Evolutionary conservation across 2,797 vertebrate genomes (phyloP).

Genomic region (Masticophis lateralis): DNA sequence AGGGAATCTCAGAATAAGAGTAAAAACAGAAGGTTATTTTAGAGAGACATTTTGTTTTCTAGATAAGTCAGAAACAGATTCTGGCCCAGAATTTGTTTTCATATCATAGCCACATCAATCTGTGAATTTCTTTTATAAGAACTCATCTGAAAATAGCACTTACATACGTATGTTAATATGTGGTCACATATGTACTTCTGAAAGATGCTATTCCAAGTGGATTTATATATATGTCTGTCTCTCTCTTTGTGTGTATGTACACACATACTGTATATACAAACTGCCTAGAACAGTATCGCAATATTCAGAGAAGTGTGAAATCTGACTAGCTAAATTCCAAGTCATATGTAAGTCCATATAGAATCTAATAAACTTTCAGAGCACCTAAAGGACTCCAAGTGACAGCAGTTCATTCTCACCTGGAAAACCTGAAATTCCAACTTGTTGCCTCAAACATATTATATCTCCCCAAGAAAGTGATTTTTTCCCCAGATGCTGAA

Average conservation of each 20-base stretch:
- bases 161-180: background rate
- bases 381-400: background rate
- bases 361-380: background rate
- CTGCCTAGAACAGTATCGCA: background rate
- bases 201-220: background rate
- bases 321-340: background rate
- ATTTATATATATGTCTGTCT: too few relatives aligned
- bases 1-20: background rate
- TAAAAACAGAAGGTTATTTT: background rate
- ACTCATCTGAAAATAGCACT: background rate
- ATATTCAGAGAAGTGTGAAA: background rate
- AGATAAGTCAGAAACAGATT: background rate
- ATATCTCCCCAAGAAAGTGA: background rate
- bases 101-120: background rate
- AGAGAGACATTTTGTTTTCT: background rate
- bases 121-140: background rate
- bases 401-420: background rate
- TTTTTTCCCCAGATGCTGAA: background rate
- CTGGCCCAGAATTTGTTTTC: background rate
- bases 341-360: background rate
- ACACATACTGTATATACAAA: background rate
- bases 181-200: background rate
- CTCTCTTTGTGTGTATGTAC: too few relatives aligned
- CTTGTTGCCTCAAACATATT: background rate
- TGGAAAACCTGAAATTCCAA: background rate